Evolutionary conservation across 1,140 invertebrate species (phyloP).

Genomic region (Drosophila ficusphila): DNA sequence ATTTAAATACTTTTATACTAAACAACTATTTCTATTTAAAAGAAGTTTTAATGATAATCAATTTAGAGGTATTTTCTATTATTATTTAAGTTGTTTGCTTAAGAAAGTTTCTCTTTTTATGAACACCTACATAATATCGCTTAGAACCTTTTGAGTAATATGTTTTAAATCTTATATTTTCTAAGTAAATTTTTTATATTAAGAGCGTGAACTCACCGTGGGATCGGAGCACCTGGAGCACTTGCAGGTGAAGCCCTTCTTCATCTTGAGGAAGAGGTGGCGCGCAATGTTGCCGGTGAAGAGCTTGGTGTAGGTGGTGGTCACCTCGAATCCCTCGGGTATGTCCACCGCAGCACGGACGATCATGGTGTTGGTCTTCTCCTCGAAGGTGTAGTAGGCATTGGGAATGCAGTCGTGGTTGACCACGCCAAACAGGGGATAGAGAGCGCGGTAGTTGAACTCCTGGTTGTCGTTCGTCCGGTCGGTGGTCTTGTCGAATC

Average conservation of each 20-base stretch:
- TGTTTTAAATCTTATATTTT: no score
- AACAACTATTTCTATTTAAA: no score
- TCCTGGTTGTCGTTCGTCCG: constrained; percentile 85
- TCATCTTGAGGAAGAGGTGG: constrained; percentile 87
- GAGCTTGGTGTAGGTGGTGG: constrained; percentile 89
- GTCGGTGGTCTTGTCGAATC: constrained; percentile 87
- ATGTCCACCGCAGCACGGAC: constrained; percentile 89
- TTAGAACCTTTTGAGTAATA: no score
- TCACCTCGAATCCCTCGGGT: constrained; percentile 88
- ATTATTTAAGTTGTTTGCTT: no score
- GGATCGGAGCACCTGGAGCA: constrained; percentile 90
- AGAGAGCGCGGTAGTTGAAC: constrained; percentile 88
- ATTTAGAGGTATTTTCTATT: no score
- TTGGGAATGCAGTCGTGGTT: constrained; percentile 92
- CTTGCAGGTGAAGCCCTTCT: constrained; percentile 90
- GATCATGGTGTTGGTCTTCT: constrained; percentile 86
- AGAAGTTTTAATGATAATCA: no score
- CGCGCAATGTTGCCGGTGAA: constrained; percentile 90
- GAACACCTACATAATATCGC: no score
- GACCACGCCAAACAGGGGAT: constrained; percentile 89
- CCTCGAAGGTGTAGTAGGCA: constrained; percentile 88
- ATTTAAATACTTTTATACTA: no score
- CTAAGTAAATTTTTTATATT: no score
- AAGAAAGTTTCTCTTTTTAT: no score
- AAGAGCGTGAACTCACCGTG: constrained; percentile 86